Evolutionary conservation across 2,888 invertebrate genomes (phyloP).

Genomic region (Pycnomerus fuliginosus): DNA sequence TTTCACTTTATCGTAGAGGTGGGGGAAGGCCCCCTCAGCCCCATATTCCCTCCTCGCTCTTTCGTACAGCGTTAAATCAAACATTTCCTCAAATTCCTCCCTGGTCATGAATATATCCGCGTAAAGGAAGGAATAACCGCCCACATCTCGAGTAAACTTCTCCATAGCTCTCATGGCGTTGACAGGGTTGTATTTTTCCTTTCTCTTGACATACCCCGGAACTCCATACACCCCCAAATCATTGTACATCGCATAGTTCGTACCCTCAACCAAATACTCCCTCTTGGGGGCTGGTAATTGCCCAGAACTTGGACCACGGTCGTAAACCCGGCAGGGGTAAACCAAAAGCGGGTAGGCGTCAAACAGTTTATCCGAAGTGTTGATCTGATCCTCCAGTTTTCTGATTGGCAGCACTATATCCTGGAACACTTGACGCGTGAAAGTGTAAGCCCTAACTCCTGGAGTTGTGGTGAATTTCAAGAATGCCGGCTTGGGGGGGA

Average conservation of each 20-base stretch:
- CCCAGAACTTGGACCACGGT: slow-evolving; percentile 61
- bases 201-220: slow-evolving; percentile 63
- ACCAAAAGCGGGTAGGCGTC: slow-evolving; percentile 68
- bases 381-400: slow-evolving; percentile 65
- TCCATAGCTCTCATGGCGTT: slow-evolving; percentile 69
- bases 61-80: slow-evolving; percentile 65
- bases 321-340: slow-evolving; percentile 67
- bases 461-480: slow-evolving; percentile 72
- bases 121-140: slow-evolving; percentile 69
- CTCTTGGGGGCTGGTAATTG: slow-evolving; percentile 59
- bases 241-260: slow-evolving; percentile 69
- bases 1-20: slow-evolving; percentile 66
- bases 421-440: slow-evolving; percentile 71
- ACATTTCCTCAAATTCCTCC: slow-evolving; percentile 67
- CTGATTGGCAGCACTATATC: slow-evolving; percentile 68
- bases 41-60: slow-evolving; percentile 60
- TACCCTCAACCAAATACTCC: slow-evolving; percentile 63
- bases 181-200: slow-evolving; percentile 62
- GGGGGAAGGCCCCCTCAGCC: slow-evolving; percentile 63
- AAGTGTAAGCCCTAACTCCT: slow-evolving; percentile 66
- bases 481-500: slow-evolving; percentile 71
- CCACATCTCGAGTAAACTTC: slow-evolving; percentile 65
- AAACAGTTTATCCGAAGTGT: slow-evolving; percentile 60
- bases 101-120: slow-evolving; percentile 70
- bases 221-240: slow-evolving; percentile 71